Percentiles rank a stretch among this genome's conserved stretches.
These are phyloP conservation scores for Chloebia gouldiae DNA, from an alignment of 2,113 vertebrate genomes.

Conservation along the genomic window DNA sequence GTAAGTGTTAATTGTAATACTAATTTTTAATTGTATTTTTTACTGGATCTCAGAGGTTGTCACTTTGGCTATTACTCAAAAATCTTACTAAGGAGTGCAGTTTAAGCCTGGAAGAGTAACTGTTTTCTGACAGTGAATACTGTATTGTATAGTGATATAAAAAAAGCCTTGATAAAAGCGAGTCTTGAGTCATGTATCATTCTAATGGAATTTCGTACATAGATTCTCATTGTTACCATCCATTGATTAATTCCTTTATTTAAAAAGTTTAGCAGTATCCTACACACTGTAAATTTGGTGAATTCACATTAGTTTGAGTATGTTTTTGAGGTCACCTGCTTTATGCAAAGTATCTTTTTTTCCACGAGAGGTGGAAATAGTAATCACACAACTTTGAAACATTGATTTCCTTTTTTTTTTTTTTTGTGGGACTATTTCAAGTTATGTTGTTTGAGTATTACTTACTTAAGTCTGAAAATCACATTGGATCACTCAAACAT, in stretches of 20 bases:
- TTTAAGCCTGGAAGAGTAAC: neutral
- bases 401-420: neutral
- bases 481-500: neutral
- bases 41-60: neutral
- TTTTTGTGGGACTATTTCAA: neutral
- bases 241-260: neutral
- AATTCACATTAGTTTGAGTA: neutral
- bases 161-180: neutral
- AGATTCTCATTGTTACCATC: neutral
- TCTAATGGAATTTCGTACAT: neutral
- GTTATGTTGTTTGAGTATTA: neutral
- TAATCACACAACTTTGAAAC: neutral
- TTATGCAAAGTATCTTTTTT: neutral
- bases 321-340: neutral
- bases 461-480: neutral
- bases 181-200: neutral
- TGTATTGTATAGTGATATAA: neutral
- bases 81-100: neutral
- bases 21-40: neutral
- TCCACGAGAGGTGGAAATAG: neutral
- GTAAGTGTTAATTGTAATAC: slow-evolving; percentile 74
- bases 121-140: neutral
- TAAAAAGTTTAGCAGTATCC: neutral
- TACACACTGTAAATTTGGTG: neutral
- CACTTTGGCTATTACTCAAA: neutral